Base-by-base conservation (phyloP, 2,113 vertebrate species). In the Salvelinus alpinus region DNA sequence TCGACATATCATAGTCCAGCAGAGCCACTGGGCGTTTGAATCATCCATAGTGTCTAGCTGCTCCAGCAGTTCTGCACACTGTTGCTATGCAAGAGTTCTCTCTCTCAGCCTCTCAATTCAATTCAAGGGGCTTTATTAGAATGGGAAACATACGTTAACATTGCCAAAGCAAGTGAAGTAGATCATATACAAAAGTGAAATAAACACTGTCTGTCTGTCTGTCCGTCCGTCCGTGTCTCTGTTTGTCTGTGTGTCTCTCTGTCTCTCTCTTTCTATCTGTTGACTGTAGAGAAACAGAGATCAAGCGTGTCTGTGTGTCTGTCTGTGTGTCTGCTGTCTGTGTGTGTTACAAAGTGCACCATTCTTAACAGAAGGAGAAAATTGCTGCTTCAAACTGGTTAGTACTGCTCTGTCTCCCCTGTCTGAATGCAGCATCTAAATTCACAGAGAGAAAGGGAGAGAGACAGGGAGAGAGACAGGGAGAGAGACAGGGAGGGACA, bases 41-140 rank as follows among this genome's bases (percentile, higher is more conserved):
- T 11, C 9, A 44, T 44, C 38, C 38, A 11, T 44, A 44, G 16
- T 54, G 51, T 18, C 51, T 18, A 54, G 51, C 12, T 54, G 51
- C 51, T 54, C 14, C 4, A 54, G 51, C 51, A 54, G 51, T 5
- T 18, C 51, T 24, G 59, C 69, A 60, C 48, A 44, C 74, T 79
- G 84, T 83, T 86, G 81, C 84, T 83, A 86, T 75, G 81, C 81
- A 71, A 83, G 75, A 64, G 57, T 64, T 47, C 64, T 22, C 68
- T 72, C 22, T 68, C 72, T 69, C 74, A 5, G 5, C 48, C 65
- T 12, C 16, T 60, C 14, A n/a, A 60, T 11, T 14, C 57, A 11
- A 51, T 14, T 51, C 2, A 34, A 7, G 34, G 34, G 34, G 34
- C 6, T 34, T 51, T 51, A 51, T 51, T 51, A 13, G 48, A 13